phyloP scores from a whole-genome alignment of 2,113 vertebrate genomes.

The Brachypodius melanocephalos region DNA sequence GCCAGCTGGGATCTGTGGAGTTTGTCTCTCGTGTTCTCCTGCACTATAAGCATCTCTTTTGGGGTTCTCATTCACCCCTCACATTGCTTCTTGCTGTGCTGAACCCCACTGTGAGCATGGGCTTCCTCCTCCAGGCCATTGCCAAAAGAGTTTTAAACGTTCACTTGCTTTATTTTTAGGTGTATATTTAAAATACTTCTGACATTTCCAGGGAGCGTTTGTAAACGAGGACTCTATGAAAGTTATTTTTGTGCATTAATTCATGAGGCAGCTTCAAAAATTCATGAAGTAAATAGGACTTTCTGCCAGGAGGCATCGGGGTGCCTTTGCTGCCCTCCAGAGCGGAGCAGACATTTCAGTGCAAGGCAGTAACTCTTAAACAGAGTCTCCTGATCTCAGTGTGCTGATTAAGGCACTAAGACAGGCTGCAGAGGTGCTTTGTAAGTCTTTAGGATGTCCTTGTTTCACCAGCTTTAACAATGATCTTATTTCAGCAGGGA shows the following conservation, averaged over 20 bases:
- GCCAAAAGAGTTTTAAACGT: conserved; percentile 2
- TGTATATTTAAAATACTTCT: conserved; percentile 25
- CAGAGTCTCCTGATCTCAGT: background rate
- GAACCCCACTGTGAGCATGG: background rate
- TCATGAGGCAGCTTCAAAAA: conserved; percentile 69
- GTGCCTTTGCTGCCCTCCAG: background rate
- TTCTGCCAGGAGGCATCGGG: conserved; percentile 20
- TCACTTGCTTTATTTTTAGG: conserved; percentile 35
- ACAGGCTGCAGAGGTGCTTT: conserved; percentile 15
- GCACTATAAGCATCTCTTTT: background rate
- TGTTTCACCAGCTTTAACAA: conserved; percentile 51
- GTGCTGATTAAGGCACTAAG: background rate
- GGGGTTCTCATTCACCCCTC: background rate
- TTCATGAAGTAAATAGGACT: conserved; percentile 58
- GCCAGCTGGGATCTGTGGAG: background rate
- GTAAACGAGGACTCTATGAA: conserved; percentile 39
- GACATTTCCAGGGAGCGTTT: conserved; percentile 17
- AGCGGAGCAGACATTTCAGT: conserved; percentile 31
- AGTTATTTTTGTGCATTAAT: conserved; percentile 64
- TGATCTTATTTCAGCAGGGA: conserved; percentile 33
- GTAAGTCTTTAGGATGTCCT: conserved; percentile 53
- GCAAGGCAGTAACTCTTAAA: background rate
- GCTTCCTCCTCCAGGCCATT: background rate
- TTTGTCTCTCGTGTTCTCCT: background rate
- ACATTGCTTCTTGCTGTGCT: background rate